Conservation (phyloP, 1,140 invertebrate genomes). For the Druon quercuslanigerum region DNA sequence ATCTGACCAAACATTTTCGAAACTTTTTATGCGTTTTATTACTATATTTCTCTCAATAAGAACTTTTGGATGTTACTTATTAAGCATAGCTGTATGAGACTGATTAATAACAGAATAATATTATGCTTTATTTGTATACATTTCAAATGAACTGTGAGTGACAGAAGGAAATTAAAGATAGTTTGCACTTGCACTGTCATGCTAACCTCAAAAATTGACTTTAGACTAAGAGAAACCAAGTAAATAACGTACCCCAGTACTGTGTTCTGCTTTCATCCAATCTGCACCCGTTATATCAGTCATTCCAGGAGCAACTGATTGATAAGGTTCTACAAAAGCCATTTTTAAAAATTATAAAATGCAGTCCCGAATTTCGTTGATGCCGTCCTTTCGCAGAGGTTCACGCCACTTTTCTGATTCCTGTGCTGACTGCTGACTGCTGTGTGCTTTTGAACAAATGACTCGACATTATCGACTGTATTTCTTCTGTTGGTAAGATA, state of each 20-base stretch:
- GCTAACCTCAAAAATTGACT: conserved; percentile 63
- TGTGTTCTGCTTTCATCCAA: conserved; percentile 83
- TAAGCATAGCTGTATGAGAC: no score
- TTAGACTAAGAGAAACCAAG: conserved; percentile 32
- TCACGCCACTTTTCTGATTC: no score
- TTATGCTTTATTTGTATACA: not conserved
- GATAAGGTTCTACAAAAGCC: conserved; percentile 27
- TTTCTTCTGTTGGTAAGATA: no score
- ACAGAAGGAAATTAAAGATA: conserved; percentile 41
- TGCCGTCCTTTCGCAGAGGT: no score
- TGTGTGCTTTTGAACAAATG: no score
- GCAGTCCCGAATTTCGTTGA: not conserved
- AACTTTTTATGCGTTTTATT: not conserved
- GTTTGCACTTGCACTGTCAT: conserved; percentile 72
- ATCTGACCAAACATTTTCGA: conserved; percentile 20
- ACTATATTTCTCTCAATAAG: not conserved
- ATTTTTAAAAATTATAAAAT: conserved; percentile 39
- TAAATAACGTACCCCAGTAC: conserved; percentile 82
- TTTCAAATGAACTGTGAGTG: conserved; percentile 32
- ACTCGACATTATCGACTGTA: no score
- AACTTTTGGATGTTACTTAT: no score
- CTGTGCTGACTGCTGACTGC: no score
- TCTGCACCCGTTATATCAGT: conserved; percentile 65
- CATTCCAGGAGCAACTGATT: not conserved
- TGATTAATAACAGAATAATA: no score